Evolutionary conservation across 2,888 invertebrate genomes (phyloP).

Genomic region (Spodoptera littoralis): DNA sequence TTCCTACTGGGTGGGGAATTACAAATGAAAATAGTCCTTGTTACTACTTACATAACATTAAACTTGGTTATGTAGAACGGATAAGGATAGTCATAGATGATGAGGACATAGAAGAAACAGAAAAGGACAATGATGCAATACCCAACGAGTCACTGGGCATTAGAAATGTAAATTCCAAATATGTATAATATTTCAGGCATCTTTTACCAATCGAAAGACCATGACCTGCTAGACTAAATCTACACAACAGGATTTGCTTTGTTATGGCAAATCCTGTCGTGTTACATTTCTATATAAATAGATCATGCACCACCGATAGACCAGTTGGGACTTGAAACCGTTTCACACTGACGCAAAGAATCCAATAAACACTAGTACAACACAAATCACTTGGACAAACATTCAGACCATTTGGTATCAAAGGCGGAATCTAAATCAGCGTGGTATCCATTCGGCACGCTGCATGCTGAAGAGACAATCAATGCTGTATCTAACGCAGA

Average conservation of each 20-base stretch:
- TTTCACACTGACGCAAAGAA: constrained; percentile 29
- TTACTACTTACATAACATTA: too few species aligned
- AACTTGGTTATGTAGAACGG: too few species aligned
- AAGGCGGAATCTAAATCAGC: constrained; percentile 50
- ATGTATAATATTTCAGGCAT: too few species aligned
- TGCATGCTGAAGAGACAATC: constrained; percentile 13
- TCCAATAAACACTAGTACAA: constrained; percentile 28
- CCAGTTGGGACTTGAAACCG: constrained; percentile 21
- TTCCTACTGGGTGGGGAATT: constrained; percentile 11
- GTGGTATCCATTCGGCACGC: constrained; percentile 32
- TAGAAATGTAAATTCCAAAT: too few species aligned
- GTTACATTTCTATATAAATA: too few species aligned
- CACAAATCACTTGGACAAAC: constrained; percentile 52
- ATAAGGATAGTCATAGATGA: too few species aligned
- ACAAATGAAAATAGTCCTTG: constrained; percentile 5
- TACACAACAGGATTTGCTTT: constrained; percentile 7
- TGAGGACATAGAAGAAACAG: too few species aligned
- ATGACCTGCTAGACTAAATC: too few species aligned
- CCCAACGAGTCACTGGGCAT: too few species aligned
- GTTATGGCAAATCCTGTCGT: too few species aligned
- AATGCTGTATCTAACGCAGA: constrained; percentile 18
- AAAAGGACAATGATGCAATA: too few species aligned
- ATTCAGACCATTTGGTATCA: constrained; percentile 40
- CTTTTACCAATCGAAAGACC: too few species aligned
- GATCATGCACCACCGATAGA: constrained; percentile 21